Conservation (phyloP, 2,797 vertebrate genomes). For the Sciurus vulgaris region DNA sequence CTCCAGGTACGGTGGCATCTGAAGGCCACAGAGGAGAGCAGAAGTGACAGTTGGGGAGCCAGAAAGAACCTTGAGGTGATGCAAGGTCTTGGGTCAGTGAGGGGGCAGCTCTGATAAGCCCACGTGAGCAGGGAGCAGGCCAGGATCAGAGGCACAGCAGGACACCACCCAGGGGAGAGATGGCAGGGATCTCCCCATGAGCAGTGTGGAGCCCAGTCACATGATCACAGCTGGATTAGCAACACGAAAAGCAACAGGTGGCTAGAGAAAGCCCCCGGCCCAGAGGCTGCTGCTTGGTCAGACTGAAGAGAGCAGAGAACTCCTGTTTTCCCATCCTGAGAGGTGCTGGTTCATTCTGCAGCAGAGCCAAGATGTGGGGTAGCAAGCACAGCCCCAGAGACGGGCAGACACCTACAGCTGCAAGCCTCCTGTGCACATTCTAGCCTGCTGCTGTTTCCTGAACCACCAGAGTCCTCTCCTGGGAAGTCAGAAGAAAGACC, state of each 20-base stretch:
- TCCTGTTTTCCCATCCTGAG: background rate
- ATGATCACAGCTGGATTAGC: no score
- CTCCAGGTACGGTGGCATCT: background rate
- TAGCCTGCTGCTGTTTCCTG: no score
- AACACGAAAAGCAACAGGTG: accelerated
- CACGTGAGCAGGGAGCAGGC: accelerated
- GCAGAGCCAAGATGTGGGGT: background rate
- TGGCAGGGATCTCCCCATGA: background rate
- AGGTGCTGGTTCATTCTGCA: background rate
- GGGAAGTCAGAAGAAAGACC: background rate
- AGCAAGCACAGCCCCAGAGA: background rate
- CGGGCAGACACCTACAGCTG: background rate
- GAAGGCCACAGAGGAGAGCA: background rate
- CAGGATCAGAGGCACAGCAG: background rate
- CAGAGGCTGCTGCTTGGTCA: background rate
- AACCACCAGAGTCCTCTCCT: background rate
- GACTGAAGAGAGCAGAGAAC: background rate
- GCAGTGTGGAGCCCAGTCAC: accelerated
- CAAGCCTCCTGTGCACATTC: accelerated
- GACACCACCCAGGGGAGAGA: background rate
- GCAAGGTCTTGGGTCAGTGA: background rate
- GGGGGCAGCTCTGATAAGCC: background rate
- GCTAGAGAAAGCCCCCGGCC: background rate
- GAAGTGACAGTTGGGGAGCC: background rate
- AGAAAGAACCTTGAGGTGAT: background rate